Evolutionary conservation across 2,888 invertebrate species (phyloP), one percentile per base, ranked within the genome.

Genomic region (Ypsolopha scabrella): DNA sequence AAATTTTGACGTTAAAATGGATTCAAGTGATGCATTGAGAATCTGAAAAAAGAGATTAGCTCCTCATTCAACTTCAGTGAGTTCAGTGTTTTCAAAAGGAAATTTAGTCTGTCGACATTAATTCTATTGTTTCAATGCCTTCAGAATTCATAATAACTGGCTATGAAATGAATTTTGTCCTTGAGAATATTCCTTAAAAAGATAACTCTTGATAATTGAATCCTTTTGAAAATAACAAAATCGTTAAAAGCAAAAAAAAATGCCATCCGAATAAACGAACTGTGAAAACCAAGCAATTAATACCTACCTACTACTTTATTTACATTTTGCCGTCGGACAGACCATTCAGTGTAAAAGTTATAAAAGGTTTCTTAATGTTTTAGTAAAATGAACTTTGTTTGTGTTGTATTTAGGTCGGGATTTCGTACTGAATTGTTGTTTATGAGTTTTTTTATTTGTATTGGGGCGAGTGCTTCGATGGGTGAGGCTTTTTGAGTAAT

Each of bases 271-370:
- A 65, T 70, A 71, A 78, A 77, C 69, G 70, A 70, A 72, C 77
- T 70, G 72, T 73, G 67, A 76, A 79, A 77, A 75, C 72, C 71
- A 64, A 75, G 67, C 72, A 75, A 78, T 78, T 79, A 80, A 75
- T 74, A 72, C 71, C 74, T 39, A n/a, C 24, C 2, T 68, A 64
- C 69, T 68, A 67, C 70, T 72, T 70, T 71, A 76, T 76, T 75
- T 68, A 71, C 75, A 78, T 76, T 73, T 74, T 65, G 68, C 66
- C 68, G 54, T 63, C 63, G 61, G 65, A 64, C 55, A 58, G 55
- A 48, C 47, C 50, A 45, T 43, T 43, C 52, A 37, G 47, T 35
- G 37, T 53, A 57, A 66, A 65, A 48, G 64, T 53, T 57, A 38
- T 61, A 67, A 63, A 39, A 48, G 48, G 14, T 34, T 53, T 43